Evolutionary conservation across 2,888 invertebrate genomes (phyloP).

Genomic region (Craniophora ligustri): DNA sequence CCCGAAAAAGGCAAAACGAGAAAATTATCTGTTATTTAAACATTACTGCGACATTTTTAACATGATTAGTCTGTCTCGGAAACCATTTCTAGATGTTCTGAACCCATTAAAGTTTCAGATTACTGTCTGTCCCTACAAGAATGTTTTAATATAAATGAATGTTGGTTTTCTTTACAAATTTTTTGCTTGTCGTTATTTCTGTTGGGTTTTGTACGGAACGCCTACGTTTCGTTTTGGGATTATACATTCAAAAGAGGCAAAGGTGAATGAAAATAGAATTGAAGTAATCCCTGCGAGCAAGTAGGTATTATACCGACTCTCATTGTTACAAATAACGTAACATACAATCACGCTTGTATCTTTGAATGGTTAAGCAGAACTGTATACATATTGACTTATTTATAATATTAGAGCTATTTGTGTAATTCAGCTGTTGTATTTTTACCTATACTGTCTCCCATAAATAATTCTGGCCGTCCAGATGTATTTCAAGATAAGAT

Average conservation of each 20-base stretch:
- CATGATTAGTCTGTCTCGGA: constrained; percentile 12
- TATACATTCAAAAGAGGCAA: not conserved
- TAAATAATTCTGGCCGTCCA: no score
- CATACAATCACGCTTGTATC: no score
- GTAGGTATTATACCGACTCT: not conserved
- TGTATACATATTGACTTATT: no score
- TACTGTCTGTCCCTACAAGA: constrained; percentile 6
- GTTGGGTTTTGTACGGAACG: not conserved
- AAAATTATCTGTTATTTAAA: no score
- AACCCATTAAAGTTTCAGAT: constrained; percentile 10
- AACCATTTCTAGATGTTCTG: constrained; percentile 8
- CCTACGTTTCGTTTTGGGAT: not conserved
- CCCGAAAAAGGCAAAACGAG: no score
- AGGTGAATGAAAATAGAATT: not conserved
- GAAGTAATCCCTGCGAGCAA: not conserved
- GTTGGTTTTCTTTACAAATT: not conserved
- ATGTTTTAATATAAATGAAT: constrained; percentile 23
- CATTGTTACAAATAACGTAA: no score
- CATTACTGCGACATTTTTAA: constrained; percentile 32
- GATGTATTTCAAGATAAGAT: no score
- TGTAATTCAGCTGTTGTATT: no score
- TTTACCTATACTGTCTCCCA: no score
- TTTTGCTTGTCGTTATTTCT: constrained; percentile 4
- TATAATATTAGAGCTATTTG: no score
- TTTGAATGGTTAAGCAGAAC: no score